Evolutionary conservation across 2,888 invertebrate genomes (phyloP).

Genomic region (Tetrapedia diversipes): DNA sequence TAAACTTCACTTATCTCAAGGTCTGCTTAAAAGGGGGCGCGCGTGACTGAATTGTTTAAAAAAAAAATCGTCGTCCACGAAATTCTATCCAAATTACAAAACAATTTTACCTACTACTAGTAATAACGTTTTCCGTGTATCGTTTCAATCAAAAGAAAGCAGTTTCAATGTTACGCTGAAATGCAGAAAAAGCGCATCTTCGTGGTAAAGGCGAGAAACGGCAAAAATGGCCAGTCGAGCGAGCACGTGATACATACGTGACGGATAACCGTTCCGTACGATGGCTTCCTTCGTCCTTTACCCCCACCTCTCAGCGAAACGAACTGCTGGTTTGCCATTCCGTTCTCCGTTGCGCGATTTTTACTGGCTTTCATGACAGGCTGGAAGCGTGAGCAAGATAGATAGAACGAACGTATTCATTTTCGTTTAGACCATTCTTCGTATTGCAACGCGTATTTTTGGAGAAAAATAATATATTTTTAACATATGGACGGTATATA

Average conservation of each 20-base stretch:
- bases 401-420: not conserved
- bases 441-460: too few relatives aligned
- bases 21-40: not conserved
- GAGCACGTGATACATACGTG: conserved; percentile 68
- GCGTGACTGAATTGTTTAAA: not conserved
- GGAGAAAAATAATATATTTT: not conserved
- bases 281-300: conserved; percentile 21
- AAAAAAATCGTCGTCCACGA: not conserved
- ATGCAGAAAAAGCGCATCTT: conserved; percentile 7
- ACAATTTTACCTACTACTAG: not conserved
- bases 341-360: conserved; percentile 4
- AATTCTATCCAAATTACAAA: not conserved
- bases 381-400: not conserved
- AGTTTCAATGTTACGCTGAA: not conserved
- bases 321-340: conserved; percentile 21
- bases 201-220: conserved; percentile 35
- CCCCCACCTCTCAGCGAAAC: not conserved
- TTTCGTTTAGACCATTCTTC: not conserved
- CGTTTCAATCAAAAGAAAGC: not conserved
- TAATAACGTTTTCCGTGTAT: not conserved
- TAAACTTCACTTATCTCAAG: conserved; percentile 10
- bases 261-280: conserved; percentile 47
- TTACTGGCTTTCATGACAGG: conserved; percentile 11
- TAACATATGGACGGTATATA: not conserved
- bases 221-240: conserved; percentile 62